These are phyloP conservation scores for Alviniconcha marisindica DNA, from an alignment of 1,140 invertebrate species.

Conservation along the genomic window DNA sequence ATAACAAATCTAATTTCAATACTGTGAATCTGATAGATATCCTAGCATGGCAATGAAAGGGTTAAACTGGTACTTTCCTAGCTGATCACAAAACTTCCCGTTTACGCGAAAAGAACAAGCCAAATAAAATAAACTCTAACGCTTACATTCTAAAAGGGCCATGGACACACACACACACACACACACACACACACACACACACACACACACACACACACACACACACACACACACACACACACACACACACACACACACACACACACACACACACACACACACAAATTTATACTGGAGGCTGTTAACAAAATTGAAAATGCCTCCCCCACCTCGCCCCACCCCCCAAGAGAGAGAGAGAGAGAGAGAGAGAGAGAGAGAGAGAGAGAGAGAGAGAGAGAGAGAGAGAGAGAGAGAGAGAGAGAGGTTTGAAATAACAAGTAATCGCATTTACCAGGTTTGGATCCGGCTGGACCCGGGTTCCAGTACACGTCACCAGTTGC, in stretches of 20 bases:
- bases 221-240: not conserved
- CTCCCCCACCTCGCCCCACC: too few relatives aligned
- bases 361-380: not conserved
- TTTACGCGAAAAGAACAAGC: too few relatives aligned
- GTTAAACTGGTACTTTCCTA: too few relatives aligned
- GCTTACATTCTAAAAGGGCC: not conserved
- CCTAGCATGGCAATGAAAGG: too few relatives aligned
- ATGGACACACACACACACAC: not conserved
- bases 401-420: too few relatives aligned
- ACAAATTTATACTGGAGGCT: not conserved
- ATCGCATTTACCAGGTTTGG: too few relatives aligned
- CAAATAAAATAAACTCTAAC: not conserved
- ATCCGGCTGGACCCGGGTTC: slow-evolving; percentile 87
- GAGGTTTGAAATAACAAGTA: too few relatives aligned
- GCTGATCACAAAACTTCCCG: too few relatives aligned
- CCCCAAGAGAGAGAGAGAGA: not conserved
- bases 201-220: slow-evolving; percentile 8
- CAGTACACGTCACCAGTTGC: slow-evolving; percentile 88
- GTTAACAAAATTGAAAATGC: too few relatives aligned
- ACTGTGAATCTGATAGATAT: too few relatives aligned
- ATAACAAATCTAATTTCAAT: too few relatives aligned
- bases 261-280: not conserved
- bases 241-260: slow-evolving; percentile 2
- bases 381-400: not conserved
- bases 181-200: slow-evolving; percentile 10